phyloP scores from a whole-genome alignment of 2,888 invertebrate genomes.

The Thymelicus lineola region DNA sequence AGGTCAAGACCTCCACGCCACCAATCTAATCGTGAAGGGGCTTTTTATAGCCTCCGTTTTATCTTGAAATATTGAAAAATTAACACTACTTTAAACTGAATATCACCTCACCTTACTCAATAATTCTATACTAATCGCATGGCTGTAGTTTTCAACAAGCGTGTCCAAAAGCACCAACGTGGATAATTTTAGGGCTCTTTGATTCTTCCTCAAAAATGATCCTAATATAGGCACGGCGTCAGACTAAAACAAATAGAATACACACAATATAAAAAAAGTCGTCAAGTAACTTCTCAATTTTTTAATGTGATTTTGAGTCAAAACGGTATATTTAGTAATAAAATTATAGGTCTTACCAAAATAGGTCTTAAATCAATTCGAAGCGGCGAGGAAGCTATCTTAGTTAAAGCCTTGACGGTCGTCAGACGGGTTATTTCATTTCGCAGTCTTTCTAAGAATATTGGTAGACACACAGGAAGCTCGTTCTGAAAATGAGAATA shows the following conservation, averaged over 20 bases:
- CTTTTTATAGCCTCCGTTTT: too few species aligned
- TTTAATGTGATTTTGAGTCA: too few species aligned
- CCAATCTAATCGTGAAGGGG: too few species aligned
- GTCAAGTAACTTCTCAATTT: neutral
- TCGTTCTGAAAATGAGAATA: constrained; percentile 83
- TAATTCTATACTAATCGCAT: constrained; percentile 88
- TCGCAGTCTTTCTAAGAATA: constrained; percentile 96
- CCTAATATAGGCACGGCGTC: constrained; percentile 97
- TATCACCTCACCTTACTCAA: constrained; percentile 86
- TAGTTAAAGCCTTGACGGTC: constrained; percentile 97
- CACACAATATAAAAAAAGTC: constrained; percentile 11
- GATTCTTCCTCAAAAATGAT: constrained; percentile 98
- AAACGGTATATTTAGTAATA: neutral
- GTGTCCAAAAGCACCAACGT: constrained; percentile 96
- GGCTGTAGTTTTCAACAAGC: constrained; percentile 94
- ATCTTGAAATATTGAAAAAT: too few species aligned
- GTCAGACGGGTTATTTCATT: constrained; percentile 99
- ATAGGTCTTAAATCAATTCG: constrained; percentile 93
- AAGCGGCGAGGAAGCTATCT: constrained; percentile 96
- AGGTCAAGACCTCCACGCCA: too few species aligned
- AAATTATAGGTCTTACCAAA: constrained; percentile 80
- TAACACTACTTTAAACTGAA: neutral
- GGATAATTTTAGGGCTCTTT: constrained; percentile 96
- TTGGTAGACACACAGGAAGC: constrained; percentile 94
- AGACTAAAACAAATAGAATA: constrained; percentile 79